Base-by-base conservation (phyloP, 2,888 invertebrate genomes). In the Leucoptera coffeella region DNA sequence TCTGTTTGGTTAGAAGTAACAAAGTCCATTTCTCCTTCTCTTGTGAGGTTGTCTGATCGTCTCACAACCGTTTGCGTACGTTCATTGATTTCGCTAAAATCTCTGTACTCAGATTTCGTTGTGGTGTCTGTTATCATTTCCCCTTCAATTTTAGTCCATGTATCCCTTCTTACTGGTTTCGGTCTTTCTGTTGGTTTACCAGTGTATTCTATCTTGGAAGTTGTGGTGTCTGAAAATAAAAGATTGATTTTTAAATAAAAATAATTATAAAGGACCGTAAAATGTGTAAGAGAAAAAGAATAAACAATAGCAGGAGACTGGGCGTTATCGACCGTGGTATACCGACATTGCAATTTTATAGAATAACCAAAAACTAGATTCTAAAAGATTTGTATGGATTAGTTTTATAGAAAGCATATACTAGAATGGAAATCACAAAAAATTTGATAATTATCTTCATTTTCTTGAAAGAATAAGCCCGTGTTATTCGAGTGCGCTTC, bases 61-160 rank as follows among this genome's bases (percentile, higher is more conserved):
- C 65, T 73, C 30, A 69, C 58, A 14, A 79, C 67, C 30, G 76
- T 57, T 30, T 75, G 77, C 13, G 78, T 76, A 35, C 75, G 71
- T 48, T 82, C 77, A 3, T 71, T 64, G 23, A 50, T 56, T 29
- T 65, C 59, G 10, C 75, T 75, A 41, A 77, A 75, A 48, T 82
- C 80, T 29, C 82, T 59, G 40, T 71, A 84, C 52, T 84, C 82
- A 1, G 77, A 72, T 47, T 75, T 69, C 26, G 62, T 74, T 11
- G 84, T 84, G 4, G 84, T 84, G 38, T 82, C 81, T 22, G 78
- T 77, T 22, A 54, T 73, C 53, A 85, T 78, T 29, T 85, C 84
- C 15, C 84, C 85, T 55, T 83, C 84, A 23, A 83, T 60, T 50
- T 85, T 85, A 0, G 85, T 85, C 73, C 79, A 85, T 2, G 85